Evolutionary conservation across 2,113 vertebrate genomes (phyloP).

Genomic region (Amazona guildingii): DNA sequence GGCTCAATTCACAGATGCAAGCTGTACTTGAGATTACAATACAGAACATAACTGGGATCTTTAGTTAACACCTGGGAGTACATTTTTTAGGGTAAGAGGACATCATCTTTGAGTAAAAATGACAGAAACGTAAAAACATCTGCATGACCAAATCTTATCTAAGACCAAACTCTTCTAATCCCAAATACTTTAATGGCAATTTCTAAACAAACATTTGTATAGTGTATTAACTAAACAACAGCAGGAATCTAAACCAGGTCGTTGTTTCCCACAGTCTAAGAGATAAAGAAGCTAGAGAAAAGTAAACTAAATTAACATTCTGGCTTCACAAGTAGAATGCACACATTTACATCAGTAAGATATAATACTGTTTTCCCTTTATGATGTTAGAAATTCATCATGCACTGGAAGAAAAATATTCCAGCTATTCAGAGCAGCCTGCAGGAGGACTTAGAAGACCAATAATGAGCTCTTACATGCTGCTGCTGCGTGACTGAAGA

Average conservation of each 20-base stretch:
- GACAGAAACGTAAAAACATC: rapidly evolving
- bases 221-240: not conserved
- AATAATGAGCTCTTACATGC: not conserved
- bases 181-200: not conserved
- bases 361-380: not conserved
- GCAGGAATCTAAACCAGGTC: not conserved
- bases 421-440: not conserved
- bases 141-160: not conserved
- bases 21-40: not conserved
- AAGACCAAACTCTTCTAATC: not conserved
- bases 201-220: not conserved
- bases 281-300: not conserved
- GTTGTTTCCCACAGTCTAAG: not conserved
- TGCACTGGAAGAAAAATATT: not conserved
- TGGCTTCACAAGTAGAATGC: not conserved
- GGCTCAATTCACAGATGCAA: not conserved
- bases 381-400: not conserved
- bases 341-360: not conserved
- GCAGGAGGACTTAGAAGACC: constrained; percentile 1
- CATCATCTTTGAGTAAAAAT: not conserved
- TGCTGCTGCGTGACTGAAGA: not conserved
- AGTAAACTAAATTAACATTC: not conserved
- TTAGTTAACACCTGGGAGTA: not conserved
- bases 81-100: not conserved
- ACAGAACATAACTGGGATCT: not conserved